Percentiles rank a stretch among this genome's conserved stretches.
These are phyloP conservation scores for Myotis pilosus DNA, from an alignment of 2,797 vertebrate genomes.

Conservation along the genomic window DNA sequence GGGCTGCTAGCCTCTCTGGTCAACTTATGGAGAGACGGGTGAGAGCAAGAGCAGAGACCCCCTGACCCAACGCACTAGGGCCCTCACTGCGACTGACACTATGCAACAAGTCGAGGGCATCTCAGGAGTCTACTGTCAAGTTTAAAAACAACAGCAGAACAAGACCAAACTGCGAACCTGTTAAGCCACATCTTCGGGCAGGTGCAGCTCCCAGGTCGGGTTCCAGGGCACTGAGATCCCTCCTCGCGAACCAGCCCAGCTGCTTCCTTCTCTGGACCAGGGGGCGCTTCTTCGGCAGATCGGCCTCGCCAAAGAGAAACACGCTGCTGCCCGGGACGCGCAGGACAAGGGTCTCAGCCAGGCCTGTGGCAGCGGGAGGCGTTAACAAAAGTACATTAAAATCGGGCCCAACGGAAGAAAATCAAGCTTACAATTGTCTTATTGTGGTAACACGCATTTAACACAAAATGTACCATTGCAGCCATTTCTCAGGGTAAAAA, in stretches of 20 bases:
- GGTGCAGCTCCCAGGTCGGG: slow-evolving; percentile 83
- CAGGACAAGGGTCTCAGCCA: slow-evolving; percentile 82
- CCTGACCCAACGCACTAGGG: not conserved
- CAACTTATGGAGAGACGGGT: not conserved
- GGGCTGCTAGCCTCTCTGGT: not conserved
- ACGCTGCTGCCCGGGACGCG: slow-evolving; percentile 81
- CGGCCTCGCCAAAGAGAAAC: slow-evolving; percentile 88
- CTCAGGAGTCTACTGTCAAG: not conserved
- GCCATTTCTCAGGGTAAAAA: not conserved
- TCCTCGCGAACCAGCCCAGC: slow-evolving; percentile 85
- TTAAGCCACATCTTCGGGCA: slow-evolving; percentile 82
- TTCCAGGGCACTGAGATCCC: slow-evolving; percentile 73
- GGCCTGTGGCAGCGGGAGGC: slow-evolving; percentile 69
- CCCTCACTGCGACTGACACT: not conserved
- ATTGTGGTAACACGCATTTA: not conserved
- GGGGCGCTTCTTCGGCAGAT: slow-evolving; percentile 81
- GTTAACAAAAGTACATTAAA: not conserved
- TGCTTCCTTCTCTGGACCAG: slow-evolving; percentile 87
- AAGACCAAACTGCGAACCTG: slow-evolving; percentile 79
- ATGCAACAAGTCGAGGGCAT: not conserved
- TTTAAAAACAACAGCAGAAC: not conserved
- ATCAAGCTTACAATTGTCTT: not conserved
- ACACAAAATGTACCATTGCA: not conserved
- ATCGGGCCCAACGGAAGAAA: not conserved
- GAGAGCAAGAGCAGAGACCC: not conserved